Percentiles rank a stretch among this genome's conserved stretches.
Conservation (phyloP, 23 tunicate genomes). For the Trididemnum miniatum region DNA sequence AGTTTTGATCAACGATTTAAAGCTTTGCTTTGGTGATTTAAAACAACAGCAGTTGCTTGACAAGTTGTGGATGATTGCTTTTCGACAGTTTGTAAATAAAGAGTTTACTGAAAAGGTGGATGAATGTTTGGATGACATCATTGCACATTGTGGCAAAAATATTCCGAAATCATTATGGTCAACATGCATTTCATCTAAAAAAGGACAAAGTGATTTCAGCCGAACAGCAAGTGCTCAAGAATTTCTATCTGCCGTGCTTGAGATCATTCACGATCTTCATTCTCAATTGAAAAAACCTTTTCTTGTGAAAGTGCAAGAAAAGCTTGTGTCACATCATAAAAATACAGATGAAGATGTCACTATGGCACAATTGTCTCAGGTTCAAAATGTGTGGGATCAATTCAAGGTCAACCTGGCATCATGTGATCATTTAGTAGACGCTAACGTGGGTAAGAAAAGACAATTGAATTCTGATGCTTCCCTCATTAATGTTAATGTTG, state of each 20-base stretch:
- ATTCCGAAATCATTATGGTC: neutral
- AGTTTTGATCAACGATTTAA: neutral
- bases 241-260: neutral
- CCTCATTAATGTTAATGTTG: no score
- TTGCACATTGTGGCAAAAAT: neutral
- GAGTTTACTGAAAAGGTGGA: neutral
- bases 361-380: no score
- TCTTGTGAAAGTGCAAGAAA: neutral
- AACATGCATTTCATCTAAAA: neutral
- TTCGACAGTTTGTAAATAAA: neutral
- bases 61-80: neutral
- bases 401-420: no score
- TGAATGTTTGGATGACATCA: neutral
- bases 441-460: no score
- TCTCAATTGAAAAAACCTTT: neutral
- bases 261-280: neutral
- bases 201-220: neutral
- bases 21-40: slow-evolving; percentile 4
- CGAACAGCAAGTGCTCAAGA: neutral
- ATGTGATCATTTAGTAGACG: no score
- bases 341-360: no score
- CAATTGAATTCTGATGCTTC: no score
- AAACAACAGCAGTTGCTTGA: neutral
- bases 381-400: no score
- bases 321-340: neutral